Percentiles rank a stretch among this genome's conserved stretches.
Evolutionary conservation across 2,113 vertebrate genomes (phyloP).

Genomic region (Panurus biarmicus): DNA sequence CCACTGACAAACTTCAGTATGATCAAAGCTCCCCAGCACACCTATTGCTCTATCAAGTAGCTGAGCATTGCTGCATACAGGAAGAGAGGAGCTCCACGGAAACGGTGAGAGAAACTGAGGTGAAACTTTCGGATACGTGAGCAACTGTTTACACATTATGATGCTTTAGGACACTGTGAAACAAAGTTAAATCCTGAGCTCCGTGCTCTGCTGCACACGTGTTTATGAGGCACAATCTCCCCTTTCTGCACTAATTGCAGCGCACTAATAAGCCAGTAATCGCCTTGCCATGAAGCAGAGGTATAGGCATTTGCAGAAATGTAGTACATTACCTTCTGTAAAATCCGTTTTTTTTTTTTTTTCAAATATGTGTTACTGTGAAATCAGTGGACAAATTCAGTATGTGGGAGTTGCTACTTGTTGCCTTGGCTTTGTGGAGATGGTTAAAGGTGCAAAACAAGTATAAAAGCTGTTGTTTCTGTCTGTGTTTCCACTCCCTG

Average conservation of each 20-base stretch:
- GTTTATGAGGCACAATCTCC: neutral
- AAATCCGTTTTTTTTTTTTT: neutral
- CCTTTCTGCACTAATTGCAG: neutral
- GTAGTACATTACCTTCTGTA: neutral
- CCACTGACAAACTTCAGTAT: neutral
- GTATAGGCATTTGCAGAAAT: neutral
- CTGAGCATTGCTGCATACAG: neutral
- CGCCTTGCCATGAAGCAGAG: neutral
- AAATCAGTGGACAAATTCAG: neutral
- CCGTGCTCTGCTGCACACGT: neutral
- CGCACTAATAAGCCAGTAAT: neutral
- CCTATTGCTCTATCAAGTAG: neutral
- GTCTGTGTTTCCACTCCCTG: neutral
- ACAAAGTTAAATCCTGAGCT: neutral
- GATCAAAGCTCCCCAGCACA: neutral
- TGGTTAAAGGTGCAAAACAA: neutral
- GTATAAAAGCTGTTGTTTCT: neutral
- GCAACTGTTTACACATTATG: neutral
- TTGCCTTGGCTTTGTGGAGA: neutral
- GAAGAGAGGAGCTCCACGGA: neutral
- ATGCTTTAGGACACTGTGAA: neutral
- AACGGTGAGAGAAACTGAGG: neutral
- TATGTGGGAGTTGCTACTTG: neutral
- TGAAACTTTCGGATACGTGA: neutral
- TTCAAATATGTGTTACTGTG: neutral